Base-by-base conservation (phyloP, 2,888 invertebrate species). In the Neoascia interrupta region DNA sequence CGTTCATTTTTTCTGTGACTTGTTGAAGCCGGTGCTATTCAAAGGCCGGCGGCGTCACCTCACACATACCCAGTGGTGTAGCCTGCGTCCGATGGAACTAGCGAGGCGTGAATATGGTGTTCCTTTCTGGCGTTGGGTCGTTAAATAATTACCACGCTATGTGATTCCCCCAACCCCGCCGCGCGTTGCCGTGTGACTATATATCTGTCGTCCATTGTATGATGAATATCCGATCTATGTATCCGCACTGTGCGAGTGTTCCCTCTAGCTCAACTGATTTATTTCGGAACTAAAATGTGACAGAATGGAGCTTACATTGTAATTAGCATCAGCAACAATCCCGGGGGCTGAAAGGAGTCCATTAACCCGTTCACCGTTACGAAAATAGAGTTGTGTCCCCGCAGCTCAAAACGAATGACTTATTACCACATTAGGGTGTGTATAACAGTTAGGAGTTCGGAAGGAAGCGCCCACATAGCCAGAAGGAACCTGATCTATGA, bases 121-220 rank as follows among this genome's bases (percentile, higher is more conserved):
- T 73, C 66, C 73, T 73, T 56, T 73, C 61, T 61, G 72, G 72
- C 72, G 72, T 76, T 76, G 72, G 72, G 64, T 72, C 76, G 76
- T 76, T 76, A 76, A 76, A 76, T 72, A 76, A 76, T 76, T 72
- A 76, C 72, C 76, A 76, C 72, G 76, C 76, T 76, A 72, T 54
- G 72, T 76, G 76, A 76, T 76, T 76, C 70, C 53, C 63, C 51
- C 15, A 19, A n/a, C n/a, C n/a, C n/a, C 21, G 16, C 5, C 28
- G 16, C 26, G 8, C 31, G 26, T 23, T 18, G 26, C 28, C 36
- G 31, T 49, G 23, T 64, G 3, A 19, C 69, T 53, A 5, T 45
- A 23, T 28, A 19, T 15, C 54, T 53, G 47, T 58, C 49, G 69
- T 47, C 49, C 41, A 51, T 28, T 49, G 31, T 51, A 47, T 61